Percentiles rank a stretch among this genome's conserved stretches.
Conservation (phyloP, 2,113 vertebrate genomes). For the Hippocampus guttulatus region DNA sequence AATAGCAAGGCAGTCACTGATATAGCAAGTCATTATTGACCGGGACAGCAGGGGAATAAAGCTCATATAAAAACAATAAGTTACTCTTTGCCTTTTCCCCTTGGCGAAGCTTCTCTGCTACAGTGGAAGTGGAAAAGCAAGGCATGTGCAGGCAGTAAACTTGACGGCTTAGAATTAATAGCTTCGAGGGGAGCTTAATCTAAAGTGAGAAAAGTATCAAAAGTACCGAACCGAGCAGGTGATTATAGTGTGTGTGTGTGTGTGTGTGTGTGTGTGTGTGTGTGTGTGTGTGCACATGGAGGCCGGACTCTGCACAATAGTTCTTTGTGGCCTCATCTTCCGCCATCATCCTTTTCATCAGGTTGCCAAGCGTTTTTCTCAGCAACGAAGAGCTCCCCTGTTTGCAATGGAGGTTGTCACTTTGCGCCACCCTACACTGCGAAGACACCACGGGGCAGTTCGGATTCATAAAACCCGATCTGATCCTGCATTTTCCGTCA, state of each 20-base stretch:
- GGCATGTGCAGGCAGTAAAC: conserved; percentile 63
- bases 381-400: conserved; percentile 22
- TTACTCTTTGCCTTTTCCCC: conserved; percentile 62
- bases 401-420: conserved; percentile 22
- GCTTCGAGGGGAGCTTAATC: conserved; percentile 62
- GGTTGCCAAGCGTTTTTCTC: conserved; percentile 29
- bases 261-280: conserved; percentile 37
- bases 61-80: conserved; percentile 82
- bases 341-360: conserved; percentile 30
- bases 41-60: conserved; percentile 71
- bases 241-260: conserved; percentile 48
- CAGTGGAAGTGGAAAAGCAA: conserved; percentile 49
- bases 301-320: conserved; percentile 12
- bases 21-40: conserved; percentile 81
- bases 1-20: conserved; percentile 74
- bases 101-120: conserved; percentile 41
- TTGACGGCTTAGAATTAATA: conserved; percentile 74
- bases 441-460: neutral
- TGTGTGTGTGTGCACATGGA: conserved; percentile 46
- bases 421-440: neutral
- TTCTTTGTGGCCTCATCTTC: conserved; percentile 20
- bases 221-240: conserved; percentile 43
- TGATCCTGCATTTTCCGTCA: neutral
- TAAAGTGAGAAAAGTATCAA: conserved; percentile 56
- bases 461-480: neutral